These are phyloP conservation scores for Pristionchus mayeri DNA, from an alignment of 2,888 invertebrate species.

Conservation along the genomic window DNA sequence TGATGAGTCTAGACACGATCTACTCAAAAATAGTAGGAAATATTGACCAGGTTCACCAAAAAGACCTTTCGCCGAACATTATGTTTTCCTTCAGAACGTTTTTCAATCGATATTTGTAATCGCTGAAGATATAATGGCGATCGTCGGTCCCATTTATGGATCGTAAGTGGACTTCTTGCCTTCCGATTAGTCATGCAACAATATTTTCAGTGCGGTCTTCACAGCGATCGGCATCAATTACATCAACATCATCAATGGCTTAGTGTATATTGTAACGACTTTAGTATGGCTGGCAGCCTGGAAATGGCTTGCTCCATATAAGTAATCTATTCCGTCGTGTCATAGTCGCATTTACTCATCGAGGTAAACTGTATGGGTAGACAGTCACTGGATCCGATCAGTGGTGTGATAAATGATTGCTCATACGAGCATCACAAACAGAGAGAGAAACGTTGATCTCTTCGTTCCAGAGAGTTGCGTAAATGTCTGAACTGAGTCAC, in stretches of 20 bases:
- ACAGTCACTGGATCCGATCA: too few species aligned
- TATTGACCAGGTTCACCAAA: not conserved
- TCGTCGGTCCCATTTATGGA: not conserved
- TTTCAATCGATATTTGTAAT: not conserved
- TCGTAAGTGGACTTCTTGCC: not conserved
- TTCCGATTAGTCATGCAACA: not conserved
- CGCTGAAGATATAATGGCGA: not conserved
- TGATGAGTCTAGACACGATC: not conserved
- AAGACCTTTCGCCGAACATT: not conserved
- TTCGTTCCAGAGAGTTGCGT: too few species aligned
- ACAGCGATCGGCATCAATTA: not conserved
- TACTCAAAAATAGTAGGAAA: not conserved
- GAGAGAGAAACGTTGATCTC: too few species aligned
- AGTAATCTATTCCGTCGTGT: not conserved
- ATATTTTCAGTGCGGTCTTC: not conserved
- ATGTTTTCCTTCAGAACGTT: not conserved
- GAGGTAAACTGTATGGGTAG: not conserved
- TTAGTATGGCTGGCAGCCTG: not conserved
- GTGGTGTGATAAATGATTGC: not conserved
- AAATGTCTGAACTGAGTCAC: too few species aligned
- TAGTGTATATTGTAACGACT: not conserved
- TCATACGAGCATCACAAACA: not conserved
- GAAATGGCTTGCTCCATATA: not conserved
- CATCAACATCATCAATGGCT: slow-evolving; percentile 8
- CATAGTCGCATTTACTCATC: not conserved